Evolutionary conservation across 2,797 vertebrate genomes (phyloP), one percentile per base, ranked within the genome.

Genomic region (Poecilia velifera): DNA sequence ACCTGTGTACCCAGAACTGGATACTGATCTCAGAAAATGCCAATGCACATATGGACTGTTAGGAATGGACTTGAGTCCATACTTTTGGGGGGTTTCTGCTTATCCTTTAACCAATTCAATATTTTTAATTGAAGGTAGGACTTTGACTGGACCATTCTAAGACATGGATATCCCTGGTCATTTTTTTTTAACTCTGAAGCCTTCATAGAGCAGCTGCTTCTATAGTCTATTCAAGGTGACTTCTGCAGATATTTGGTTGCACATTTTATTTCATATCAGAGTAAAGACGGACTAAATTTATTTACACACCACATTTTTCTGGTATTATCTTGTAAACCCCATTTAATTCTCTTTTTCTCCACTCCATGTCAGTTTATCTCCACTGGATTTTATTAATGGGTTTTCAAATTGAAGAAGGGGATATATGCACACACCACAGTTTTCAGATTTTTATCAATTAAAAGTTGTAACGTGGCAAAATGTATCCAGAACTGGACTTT

Each of bases 1-100:
- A 71, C 22, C 41, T 4, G 39, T 28, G 25, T 28, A 13, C 36
- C 39, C 41, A 39, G 72, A 76, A 71, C 49, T 14, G 86, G 88
- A 84, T 84, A 85, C 10, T 28, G 64, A 73, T 66, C n/a, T 49
- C 12, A 68, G 77, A 78, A 79, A 85, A 77, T 82, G 66, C 55
- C 77, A 76, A 71, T 6, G 4, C 8, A 70, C 20, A 25, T 9
- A 13, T 25, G 1, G 13, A n/a, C 25, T n/a, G 18, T 66, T 18
- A 39, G 34, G 8, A 0, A 1, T 64, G 31, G 59, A 64, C 31
- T 64, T n/a, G 4, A 70, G 25, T 71, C 22, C 41, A 45, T 43
- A 43, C 41, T 28, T 71, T 71, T 68, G 34, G 10, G 64, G 36
- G 22, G 10, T 4, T 25, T 22, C 34, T 68, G 4, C 39, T 43